Percentiles rank a stretch among this genome's conserved stretches.
Conservation (phyloP, 2,797 vertebrate genomes). For the Epinephelus malabaricus region DNA sequence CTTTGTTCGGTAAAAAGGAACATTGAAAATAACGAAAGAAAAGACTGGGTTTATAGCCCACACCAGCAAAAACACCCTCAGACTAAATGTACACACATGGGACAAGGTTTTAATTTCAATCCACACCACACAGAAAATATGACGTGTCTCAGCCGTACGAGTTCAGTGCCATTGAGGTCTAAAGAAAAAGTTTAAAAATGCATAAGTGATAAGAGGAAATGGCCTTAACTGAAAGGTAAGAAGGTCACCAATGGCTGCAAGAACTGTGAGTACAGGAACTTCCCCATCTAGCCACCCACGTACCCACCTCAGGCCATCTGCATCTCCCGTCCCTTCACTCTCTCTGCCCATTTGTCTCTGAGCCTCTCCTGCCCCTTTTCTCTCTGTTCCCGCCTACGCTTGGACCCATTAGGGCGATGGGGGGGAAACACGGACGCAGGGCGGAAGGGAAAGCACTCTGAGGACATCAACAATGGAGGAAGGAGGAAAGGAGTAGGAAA, state of each 20-base stretch:
- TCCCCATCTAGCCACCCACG: conserved; percentile 57
- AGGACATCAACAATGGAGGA: conserved; percentile 43
- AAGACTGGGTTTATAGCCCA: no score
- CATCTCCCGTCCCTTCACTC: conserved; percentile 36
- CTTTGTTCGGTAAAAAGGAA: no score
- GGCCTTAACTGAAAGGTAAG: conserved; percentile 23
- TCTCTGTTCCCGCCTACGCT: conserved; percentile 48
- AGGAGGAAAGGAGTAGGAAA: conserved; percentile 26
- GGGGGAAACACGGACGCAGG: conserved; percentile 62
- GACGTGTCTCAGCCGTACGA: neutral
- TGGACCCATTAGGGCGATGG: conserved; percentile 61
- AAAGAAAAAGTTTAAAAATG: neutral
- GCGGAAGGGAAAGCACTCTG: conserved; percentile 68
- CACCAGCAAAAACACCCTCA: neutral
- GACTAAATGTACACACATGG: neutral
- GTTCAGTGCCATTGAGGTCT: neutral
- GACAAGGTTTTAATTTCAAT: neutral
- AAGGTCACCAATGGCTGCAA: conserved; percentile 42
- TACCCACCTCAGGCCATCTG: conserved; percentile 60
- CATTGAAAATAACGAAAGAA: no score
- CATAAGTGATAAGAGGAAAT: conserved; percentile 15
- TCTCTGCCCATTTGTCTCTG: conserved; percentile 17
- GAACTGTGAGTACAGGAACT: conserved; percentile 59
- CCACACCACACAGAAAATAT: neutral
- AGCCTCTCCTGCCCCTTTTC: conserved; percentile 21